phyloP scores from a whole-genome alignment of 1,140 invertebrate species.

The Palaemon carinicauda region DNA sequence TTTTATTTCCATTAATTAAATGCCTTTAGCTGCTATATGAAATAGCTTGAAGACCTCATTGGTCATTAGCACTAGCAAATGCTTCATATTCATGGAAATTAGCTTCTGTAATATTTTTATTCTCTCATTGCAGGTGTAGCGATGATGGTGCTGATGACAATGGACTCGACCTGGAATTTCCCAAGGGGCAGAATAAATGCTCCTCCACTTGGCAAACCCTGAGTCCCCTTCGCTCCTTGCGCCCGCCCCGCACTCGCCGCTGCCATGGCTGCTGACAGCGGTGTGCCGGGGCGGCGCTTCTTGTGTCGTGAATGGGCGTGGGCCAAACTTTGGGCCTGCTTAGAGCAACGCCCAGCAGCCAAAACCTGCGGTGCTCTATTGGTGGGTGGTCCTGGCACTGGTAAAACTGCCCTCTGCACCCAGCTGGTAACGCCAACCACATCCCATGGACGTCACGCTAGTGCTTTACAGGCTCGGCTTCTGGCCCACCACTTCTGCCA shows the following conservation, averaged over 20 bases:
- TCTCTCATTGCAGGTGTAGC: too few species aligned
- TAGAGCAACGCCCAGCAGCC: slow-evolving; percentile 61
- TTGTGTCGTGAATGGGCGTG: slow-evolving; percentile 94
- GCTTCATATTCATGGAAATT: too few species aligned
- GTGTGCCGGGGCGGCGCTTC: slow-evolving; percentile 71
- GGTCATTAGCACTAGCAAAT: too few species aligned
- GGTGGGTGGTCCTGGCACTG: slow-evolving; percentile 88
- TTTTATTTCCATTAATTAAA: too few species aligned
- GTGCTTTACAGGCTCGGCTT: slow-evolving; percentile 77
- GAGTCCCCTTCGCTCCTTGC: slow-evolving; percentile 18
- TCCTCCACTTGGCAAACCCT: slow-evolving; percentile 25
- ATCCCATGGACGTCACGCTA: slow-evolving; percentile 74
- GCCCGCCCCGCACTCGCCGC: slow-evolving; percentile 34
- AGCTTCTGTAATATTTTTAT: too few species aligned
- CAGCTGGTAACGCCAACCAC: slow-evolving; percentile 80
- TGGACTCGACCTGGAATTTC: too few species aligned
- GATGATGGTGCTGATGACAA: too few species aligned
- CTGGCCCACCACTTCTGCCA: slow-evolving; percentile 86
- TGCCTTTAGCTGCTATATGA: too few species aligned
- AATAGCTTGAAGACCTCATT: too few species aligned
- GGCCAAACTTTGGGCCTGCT: slow-evolving; percentile 78
- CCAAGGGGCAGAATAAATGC: too few species aligned
- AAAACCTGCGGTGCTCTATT: slow-evolving; percentile 80
- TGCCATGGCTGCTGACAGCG: slow-evolving; percentile 35
- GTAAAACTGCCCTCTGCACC: slow-evolving; percentile 79